Evolutionary conservation across 37 sponge, comb jelly and placozoan genomes (phyloP).

Genomic region (Haliclona indistincta): DNA sequence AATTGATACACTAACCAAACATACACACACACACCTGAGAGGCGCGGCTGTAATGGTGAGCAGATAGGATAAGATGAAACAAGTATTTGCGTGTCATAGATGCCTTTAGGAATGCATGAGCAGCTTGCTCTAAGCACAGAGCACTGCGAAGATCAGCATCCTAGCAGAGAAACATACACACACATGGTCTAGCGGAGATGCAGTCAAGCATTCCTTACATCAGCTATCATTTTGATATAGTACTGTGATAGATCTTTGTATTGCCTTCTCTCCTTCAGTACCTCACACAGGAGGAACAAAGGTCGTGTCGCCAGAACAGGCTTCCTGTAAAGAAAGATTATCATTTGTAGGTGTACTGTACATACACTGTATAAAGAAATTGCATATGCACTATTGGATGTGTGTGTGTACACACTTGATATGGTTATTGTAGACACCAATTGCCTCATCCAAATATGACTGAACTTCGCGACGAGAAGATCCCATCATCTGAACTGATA

Average conservation of each 20-base stretch:
- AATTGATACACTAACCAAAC: not conserved
- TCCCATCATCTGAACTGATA: slow-evolving; percentile 77
- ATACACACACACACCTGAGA: slow-evolving; percentile 46
- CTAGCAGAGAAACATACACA: not conserved
- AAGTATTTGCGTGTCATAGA: slow-evolving; percentile 81
- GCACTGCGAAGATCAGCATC: slow-evolving; percentile 75
- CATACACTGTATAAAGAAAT: not conserved
- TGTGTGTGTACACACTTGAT: slow-evolving; percentile 78
- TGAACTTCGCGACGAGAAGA: slow-evolving; percentile 65
- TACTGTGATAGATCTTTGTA: slow-evolving; percentile 64
- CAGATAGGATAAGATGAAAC: slow-evolving; percentile 88
- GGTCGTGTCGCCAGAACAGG: slow-evolving; percentile 67
- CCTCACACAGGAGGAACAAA: slow-evolving; percentile 67
- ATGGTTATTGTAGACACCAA: slow-evolving; percentile 62
- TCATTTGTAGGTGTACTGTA: not conserved
- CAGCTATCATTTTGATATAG: slow-evolving; percentile 42
- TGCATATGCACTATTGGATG: slow-evolving; percentile 6
- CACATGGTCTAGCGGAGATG: not conserved
- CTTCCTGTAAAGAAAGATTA: slow-evolving; percentile 26
- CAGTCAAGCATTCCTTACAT: slow-evolving; percentile 5
- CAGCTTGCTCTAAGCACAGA: slow-evolving; percentile 91
- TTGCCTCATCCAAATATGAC: slow-evolving; percentile 86
- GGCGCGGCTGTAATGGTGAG: slow-evolving; percentile 76
- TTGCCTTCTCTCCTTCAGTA: slow-evolving; percentile 67
- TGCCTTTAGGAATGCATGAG: slow-evolving; percentile 71